phyloP scores from a whole-genome alignment of 2,797 vertebrate genomes.

The Peromyscus attwateri region DNA sequence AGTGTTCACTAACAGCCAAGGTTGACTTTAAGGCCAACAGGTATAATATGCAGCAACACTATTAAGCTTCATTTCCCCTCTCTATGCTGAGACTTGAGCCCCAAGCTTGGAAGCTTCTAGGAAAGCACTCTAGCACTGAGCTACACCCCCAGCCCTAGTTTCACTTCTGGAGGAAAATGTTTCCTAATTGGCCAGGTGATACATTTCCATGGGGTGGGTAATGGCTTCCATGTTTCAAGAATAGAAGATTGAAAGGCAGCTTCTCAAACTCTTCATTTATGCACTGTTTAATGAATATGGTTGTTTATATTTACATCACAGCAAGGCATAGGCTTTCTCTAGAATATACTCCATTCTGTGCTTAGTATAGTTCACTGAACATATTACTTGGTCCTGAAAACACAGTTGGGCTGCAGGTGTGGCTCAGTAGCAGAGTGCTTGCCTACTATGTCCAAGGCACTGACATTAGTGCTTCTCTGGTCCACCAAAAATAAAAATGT shows the following conservation, averaged over 20 bases:
- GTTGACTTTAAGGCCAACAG: neutral
- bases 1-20: neutral
- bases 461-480: neutral
- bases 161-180: neutral
- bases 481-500: neutral
- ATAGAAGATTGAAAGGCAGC: neutral
- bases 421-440: neutral
- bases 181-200: neutral
- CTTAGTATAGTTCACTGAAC: neutral
- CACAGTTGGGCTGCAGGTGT: neutral
- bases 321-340: conserved; percentile 1
- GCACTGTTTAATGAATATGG: neutral
- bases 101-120: neutral
- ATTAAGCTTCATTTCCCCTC: neutral
- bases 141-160: neutral
- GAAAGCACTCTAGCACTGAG: neutral
- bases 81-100: neutral
- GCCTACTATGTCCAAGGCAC: neutral
- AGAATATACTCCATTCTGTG: neutral
- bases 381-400: neutral
- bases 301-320: neutral
- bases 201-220: neutral
- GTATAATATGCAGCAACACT: neutral
- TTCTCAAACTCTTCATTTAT: conserved; percentile 13
- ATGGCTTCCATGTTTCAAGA: conserved; percentile 12